Percentiles rank a stretch among this genome's conserved stretches.
phyloP scores from a whole-genome alignment of 1,140 invertebrate species.

The Megathymus violae region DNA sequence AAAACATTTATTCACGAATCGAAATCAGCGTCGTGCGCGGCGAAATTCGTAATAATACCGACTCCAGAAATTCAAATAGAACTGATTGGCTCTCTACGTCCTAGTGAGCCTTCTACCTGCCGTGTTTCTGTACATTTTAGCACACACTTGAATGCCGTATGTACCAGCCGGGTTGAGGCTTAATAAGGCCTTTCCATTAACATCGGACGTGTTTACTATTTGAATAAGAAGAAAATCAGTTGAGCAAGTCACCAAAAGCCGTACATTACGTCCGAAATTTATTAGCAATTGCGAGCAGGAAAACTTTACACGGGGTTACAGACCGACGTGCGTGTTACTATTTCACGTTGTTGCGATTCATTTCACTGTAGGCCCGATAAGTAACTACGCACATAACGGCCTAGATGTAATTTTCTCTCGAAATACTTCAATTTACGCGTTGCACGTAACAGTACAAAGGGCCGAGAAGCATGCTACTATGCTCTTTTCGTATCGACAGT shows the following conservation, averaged over 20 bases:
- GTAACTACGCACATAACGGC: constrained; percentile 35
- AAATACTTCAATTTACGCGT: constrained; percentile 57
- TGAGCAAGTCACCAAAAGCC: constrained; percentile 42
- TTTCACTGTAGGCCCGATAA: constrained; percentile 40
- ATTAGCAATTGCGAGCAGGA: constrained; percentile 47
- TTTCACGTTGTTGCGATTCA: constrained; percentile 43
- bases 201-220: constrained; percentile 52
- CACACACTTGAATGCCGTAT: constrained; percentile 42
- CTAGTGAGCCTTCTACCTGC: constrained; percentile 50
- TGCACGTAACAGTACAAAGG: constrained; percentile 58
- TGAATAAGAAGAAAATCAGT: constrained; percentile 57
- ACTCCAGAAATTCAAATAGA: constrained; percentile 70
- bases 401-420: not conserved
- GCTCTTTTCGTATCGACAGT: constrained; percentile 55
- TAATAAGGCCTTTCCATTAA: constrained; percentile 45
- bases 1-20: constrained; percentile 59
- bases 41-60: constrained; percentile 55
- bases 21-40: constrained; percentile 47
- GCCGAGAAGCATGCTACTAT: constrained; percentile 41
- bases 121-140: constrained; percentile 52
- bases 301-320: constrained; percentile 45
- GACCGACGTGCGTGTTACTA: constrained; percentile 42
- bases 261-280: constrained; percentile 53
- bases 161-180: constrained; percentile 26
- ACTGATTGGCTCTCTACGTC: constrained; percentile 59